Conservation (phyloP, 1,140 invertebrate genomes). For the Sitophilus oryzae region DNA sequence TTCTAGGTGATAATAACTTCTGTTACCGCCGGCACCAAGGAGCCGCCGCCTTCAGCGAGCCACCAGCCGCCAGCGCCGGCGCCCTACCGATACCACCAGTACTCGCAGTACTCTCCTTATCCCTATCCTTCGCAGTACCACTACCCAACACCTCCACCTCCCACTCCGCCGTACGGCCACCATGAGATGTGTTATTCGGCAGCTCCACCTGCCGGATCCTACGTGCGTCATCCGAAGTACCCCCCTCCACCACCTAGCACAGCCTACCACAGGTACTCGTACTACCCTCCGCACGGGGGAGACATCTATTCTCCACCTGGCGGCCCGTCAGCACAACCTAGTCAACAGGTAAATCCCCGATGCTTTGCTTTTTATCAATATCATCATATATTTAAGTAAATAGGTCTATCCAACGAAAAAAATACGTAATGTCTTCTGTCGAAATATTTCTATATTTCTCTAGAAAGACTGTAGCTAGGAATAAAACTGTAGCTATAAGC, state of each 20-base stretch:
- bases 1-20: constrained; percentile 43
- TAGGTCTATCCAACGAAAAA: too few relatives aligned
- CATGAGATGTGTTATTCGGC: constrained; percentile 45
- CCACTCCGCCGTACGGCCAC: constrained; percentile 37
- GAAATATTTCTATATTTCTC: too few relatives aligned
- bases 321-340: constrained; percentile 27
- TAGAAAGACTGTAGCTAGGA: too few relatives aligned
- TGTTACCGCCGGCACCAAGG: constrained; percentile 37
- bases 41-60: constrained; percentile 26
- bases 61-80: constrained; percentile 25
- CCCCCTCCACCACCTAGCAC: constrained; percentile 41
- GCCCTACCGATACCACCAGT: constrained; percentile 33
- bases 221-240: constrained; percentile 42
- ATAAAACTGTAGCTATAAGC: too few relatives aligned
- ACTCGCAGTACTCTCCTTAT: constrained; percentile 32
- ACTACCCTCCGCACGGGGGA: constrained; percentile 22
- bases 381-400: too few relatives aligned
- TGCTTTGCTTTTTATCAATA: neutral
- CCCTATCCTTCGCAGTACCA: constrained; percentile 52
- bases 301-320: constrained; percentile 36
- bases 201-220: constrained; percentile 37
- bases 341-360: constrained; percentile 38
- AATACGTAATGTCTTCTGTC: too few relatives aligned
- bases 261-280: constrained; percentile 31
- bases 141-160: constrained; percentile 44